These are phyloP conservation scores for Andrena cerasifolii DNA, from an alignment of 1,140 invertebrate species.

Conservation along the genomic window DNA sequence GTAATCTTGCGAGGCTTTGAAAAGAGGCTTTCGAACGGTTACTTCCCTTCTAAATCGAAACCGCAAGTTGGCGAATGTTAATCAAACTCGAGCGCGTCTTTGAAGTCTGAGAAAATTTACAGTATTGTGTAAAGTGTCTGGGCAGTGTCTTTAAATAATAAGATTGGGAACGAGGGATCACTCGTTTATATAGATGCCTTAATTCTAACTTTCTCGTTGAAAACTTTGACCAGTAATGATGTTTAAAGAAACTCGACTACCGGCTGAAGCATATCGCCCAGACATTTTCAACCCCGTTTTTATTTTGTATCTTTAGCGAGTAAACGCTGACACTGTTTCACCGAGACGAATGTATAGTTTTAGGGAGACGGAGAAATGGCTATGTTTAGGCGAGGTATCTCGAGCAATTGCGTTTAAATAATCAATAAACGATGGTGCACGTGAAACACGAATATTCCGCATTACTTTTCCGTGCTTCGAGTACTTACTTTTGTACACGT, in stretches of 20 bases:
- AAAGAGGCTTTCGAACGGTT: background rate
- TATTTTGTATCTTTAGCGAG: background rate
- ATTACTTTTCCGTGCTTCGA: background rate
- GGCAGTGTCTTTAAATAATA: too few species aligned
- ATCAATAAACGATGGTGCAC: conserved; percentile 24
- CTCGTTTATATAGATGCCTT: too few species aligned
- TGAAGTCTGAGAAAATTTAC: background rate
- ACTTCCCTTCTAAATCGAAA: background rate
- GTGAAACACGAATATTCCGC: background rate
- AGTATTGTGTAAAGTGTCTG: background rate
- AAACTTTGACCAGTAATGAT: too few species aligned
- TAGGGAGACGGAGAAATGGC: conserved; percentile 9
- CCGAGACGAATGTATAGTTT: conserved; percentile 11
- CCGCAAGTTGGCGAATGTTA: background rate
- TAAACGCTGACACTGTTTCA: background rate
- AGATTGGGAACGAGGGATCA: too few species aligned
- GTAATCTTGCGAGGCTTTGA: too few species aligned
- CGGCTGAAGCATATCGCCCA: background rate
- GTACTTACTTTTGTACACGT: conserved; percentile 1
- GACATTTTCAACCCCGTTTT: background rate
- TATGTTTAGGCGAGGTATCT: conserved; percentile 29
- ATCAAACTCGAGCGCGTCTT: background rate
- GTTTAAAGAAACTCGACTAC: too few species aligned
- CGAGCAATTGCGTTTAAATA: conserved; percentile 19
- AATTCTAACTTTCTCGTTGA: background rate